phyloP scores from a whole-genome alignment of 2,888 invertebrate genomes.

The Syritta pipiens region DNA sequence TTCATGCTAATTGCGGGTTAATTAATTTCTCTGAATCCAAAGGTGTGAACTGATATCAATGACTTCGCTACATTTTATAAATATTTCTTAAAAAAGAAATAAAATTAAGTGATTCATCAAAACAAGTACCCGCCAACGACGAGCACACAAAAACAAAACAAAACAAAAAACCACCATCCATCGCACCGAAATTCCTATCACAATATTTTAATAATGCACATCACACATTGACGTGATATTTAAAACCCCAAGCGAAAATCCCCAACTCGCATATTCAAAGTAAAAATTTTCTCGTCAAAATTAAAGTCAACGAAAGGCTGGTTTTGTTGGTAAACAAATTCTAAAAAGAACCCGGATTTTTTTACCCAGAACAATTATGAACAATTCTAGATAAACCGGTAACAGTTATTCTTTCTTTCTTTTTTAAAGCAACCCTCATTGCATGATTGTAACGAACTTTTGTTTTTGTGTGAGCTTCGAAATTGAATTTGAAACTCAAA shows the following conservation, averaged over 20 bases:
- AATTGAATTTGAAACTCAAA: too few species aligned
- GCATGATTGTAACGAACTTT: slow-evolving; percentile 22
- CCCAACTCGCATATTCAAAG: slow-evolving; percentile 30
- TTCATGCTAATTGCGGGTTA: too few species aligned
- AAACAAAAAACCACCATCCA: not conserved
- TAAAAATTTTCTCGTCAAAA: not conserved
- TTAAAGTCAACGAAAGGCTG: slow-evolving; percentile 7
- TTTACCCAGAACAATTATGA: slow-evolving; percentile 9
- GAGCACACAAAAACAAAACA: slow-evolving; percentile 5
- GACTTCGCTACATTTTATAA: too few species aligned
- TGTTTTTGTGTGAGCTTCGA: not conserved
- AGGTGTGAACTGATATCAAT: too few species aligned
- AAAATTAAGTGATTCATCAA: too few species aligned
- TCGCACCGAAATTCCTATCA: slow-evolving; percentile 9
- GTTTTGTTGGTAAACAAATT: slow-evolving; percentile 21
- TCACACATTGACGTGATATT: slow-evolving; percentile 40
- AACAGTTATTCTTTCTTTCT: not conserved
- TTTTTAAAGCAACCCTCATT: not conserved
- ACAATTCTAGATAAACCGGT: slow-evolving; percentile 23
- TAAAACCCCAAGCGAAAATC: slow-evolving; percentile 22
- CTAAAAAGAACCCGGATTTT: not conserved
- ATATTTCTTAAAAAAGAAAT: too few species aligned
- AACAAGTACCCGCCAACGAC: too few species aligned
- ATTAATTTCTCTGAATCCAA: too few species aligned
- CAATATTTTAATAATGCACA: slow-evolving; percentile 15